Evolutionary conservation across 2,888 invertebrate species (phyloP).

Genomic region (Norana najaformis): DNA sequence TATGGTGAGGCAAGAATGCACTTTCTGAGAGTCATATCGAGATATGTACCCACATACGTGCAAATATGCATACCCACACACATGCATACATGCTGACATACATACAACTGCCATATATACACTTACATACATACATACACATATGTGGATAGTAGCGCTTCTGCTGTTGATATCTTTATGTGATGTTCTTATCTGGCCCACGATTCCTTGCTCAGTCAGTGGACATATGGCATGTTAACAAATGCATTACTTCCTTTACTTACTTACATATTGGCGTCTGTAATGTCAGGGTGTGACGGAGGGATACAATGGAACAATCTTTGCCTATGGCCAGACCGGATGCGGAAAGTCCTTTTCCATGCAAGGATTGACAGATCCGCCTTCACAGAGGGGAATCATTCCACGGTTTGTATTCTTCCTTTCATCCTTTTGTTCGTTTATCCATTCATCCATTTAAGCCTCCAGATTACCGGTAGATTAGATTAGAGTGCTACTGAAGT

Average conservation of each 20-base stretch:
- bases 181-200: neutral
- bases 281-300: constrained; percentile 75
- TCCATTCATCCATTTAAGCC: neutral
- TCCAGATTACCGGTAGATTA: neutral
- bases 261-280: neutral
- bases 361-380: constrained; percentile 72
- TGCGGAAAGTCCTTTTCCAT: constrained; percentile 89
- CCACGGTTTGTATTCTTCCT: constrained; percentile 66
- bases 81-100: neutral
- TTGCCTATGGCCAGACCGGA: constrained; percentile 90
- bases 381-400: constrained; percentile 69
- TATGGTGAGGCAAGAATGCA: too few species aligned
- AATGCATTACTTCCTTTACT: neutral
- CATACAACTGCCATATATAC: neutral
- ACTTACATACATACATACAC: neutral
- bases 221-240: too few species aligned
- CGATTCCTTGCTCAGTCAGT: too few species aligned
- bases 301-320: constrained; percentile 89
- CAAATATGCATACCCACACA: neutral
- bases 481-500: too few species aligned
- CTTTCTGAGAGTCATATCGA: too few species aligned
- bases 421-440: too few species aligned
- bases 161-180: neutral
- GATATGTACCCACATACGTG: neutral
- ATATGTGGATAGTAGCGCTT: neutral